Conservation (phyloP, 2,113 vertebrate species). For the Bubo bubo region DNA sequence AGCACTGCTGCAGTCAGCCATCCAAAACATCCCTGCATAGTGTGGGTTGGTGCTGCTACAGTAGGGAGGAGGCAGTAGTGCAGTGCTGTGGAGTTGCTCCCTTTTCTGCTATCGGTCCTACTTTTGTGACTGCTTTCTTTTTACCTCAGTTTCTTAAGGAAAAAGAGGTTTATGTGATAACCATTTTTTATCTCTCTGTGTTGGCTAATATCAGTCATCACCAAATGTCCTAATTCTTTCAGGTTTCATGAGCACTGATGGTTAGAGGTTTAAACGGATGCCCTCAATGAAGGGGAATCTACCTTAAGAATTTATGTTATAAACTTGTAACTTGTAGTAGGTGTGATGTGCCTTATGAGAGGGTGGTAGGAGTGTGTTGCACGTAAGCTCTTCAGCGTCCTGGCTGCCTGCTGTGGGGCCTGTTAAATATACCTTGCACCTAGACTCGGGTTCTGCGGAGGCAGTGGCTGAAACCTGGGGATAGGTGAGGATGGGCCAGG, state of each 20-base stretch:
- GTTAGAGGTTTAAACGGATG: neutral
- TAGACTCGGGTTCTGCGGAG: accelerated
- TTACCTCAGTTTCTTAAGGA: neutral
- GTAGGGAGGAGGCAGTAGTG: neutral
- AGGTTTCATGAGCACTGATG: accelerated
- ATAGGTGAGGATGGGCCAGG: neutral
- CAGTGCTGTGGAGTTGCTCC: neutral
- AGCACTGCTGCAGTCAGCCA: neutral
- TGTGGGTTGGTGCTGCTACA: neutral
- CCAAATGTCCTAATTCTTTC: neutral
- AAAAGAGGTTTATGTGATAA: neutral
- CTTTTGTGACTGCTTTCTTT: neutral
- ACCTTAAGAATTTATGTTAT: neutral
- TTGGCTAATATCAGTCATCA: neutral
- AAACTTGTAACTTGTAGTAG: neutral
- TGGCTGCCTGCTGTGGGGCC: neutral
- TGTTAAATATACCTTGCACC: neutral
- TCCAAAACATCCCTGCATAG: neutral
- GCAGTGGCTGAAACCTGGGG: neutral
- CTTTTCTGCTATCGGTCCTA: neutral
- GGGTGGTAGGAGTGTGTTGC: neutral
- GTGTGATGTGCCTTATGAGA: neutral
- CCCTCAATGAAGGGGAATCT: neutral
- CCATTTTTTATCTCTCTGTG: neutral
- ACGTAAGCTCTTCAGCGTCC: neutral